Conservation (phyloP, 2,888 invertebrate genomes). For the Cetonia aurata region DNA sequence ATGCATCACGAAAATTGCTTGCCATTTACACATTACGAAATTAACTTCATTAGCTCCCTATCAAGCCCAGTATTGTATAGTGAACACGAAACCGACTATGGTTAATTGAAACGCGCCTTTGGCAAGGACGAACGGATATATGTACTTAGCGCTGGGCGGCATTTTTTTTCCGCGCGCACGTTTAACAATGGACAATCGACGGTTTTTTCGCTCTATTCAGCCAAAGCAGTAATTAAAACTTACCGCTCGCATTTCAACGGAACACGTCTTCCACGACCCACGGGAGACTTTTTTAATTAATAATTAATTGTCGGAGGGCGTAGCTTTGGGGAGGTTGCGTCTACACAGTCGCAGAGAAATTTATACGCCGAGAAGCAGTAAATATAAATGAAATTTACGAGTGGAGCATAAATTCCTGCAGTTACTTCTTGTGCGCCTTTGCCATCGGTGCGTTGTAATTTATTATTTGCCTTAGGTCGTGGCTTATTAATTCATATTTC, state of each 20-base stretch:
- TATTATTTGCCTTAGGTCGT: constrained; percentile 16
- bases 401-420: constrained; percentile 10
- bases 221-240: constrained; percentile 31
- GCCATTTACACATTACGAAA: neutral
- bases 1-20: neutral
- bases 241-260: neutral
- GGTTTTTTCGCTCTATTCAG: constrained; percentile 5
- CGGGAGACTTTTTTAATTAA: constrained; percentile 16
- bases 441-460: constrained; percentile 12
- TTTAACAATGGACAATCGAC: constrained; percentile 31
- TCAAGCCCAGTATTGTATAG: neutral
- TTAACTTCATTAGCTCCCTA: neutral
- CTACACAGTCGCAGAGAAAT: constrained; percentile 16
- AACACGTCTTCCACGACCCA: neutral
- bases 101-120: constrained; percentile 27
- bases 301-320: constrained; percentile 19
- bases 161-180: neutral
- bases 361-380: constrained; percentile 32
- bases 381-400: constrained; percentile 36
- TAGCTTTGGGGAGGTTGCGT: neutral
- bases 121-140: constrained; percentile 28
- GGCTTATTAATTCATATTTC: constrained; percentile 24
- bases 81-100: neutral
- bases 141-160: neutral
- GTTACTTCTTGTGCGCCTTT: constrained; percentile 1